These are phyloP conservation scores for Sardinella longiceps DNA, from an alignment of 2,797 vertebrate species.

Conservation along the genomic window DNA sequence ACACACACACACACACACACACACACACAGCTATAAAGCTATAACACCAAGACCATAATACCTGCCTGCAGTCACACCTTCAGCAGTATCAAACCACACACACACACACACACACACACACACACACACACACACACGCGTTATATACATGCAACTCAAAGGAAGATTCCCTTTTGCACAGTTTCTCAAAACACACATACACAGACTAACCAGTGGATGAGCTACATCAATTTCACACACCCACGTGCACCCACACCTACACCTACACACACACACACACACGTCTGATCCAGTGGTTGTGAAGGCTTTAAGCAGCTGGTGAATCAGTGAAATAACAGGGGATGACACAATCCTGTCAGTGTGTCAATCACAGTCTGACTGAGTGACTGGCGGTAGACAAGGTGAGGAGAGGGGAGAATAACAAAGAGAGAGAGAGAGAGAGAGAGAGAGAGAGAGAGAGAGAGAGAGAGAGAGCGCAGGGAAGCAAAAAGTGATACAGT, in stretches of 20 bases:
- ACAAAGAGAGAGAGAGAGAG: background rate
- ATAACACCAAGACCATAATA: background rate
- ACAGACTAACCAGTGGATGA: background rate
- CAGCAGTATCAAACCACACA: background rate
- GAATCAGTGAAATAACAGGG: background rate
- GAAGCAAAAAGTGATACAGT: too few species aligned
- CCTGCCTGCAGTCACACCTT: conserved; percentile 25
- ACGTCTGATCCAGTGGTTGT: background rate
- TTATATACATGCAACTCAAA: too few species aligned
- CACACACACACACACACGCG: conserved; percentile 1
- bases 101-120: background rate
- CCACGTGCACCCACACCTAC: background rate
- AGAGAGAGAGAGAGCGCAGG: background rate
- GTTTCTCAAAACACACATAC: background rate
- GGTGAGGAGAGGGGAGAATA: too few species aligned
- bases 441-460: background rate
- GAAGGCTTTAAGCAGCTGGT: background rate
- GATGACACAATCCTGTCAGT: background rate
- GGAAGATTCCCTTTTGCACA: too few species aligned
- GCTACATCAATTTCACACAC: background rate
- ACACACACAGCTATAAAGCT: too few species aligned
- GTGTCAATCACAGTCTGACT: conserved; percentile 7
- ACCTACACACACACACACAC: conserved; percentile 31
- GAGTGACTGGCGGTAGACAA: background rate
- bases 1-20: conserved; percentile 13